Evolutionary conservation across 2,113 vertebrate genomes (phyloP).

Genomic region (Eptesicus fuscus): DNA sequence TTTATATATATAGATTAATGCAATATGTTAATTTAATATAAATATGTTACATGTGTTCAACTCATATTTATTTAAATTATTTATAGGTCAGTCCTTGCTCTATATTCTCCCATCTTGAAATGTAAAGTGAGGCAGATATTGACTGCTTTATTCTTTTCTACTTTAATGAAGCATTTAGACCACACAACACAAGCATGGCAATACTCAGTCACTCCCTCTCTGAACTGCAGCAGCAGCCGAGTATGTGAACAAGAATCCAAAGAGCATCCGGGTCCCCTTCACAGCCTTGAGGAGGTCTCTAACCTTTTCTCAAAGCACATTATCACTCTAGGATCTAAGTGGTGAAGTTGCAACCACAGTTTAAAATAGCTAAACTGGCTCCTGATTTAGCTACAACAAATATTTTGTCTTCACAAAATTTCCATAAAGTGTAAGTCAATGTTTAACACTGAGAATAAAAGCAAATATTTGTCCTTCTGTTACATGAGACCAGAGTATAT

Average conservation of each 20-base stretch:
- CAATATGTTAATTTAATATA: neutral
- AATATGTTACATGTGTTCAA: neutral
- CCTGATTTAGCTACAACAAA: neutral
- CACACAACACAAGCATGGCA: neutral
- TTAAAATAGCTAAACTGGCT: neutral
- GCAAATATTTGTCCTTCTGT: neutral
- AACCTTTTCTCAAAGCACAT: neutral
- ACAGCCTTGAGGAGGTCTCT: neutral
- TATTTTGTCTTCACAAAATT: constrained; percentile 5
- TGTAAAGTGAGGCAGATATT: neutral
- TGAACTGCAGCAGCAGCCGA: neutral
- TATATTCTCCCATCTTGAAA: neutral
- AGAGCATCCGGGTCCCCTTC: neutral
- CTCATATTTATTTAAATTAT: neutral
- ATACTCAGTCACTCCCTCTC: too few species aligned
- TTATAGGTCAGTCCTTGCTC: neutral
- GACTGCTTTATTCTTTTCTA: neutral
- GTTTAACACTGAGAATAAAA: neutral
- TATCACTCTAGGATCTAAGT: neutral
- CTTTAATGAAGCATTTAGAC: neutral
- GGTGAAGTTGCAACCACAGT: neutral
- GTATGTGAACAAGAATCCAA: neutral
- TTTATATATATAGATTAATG: neutral
- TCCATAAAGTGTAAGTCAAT: neutral
- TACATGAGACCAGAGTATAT: neutral